Percentiles rank a stretch among this genome's conserved stretches.
phyloP scores from a whole-genome alignment of 2,797 vertebrate species.

The Eidolon dupreanum region DNA sequence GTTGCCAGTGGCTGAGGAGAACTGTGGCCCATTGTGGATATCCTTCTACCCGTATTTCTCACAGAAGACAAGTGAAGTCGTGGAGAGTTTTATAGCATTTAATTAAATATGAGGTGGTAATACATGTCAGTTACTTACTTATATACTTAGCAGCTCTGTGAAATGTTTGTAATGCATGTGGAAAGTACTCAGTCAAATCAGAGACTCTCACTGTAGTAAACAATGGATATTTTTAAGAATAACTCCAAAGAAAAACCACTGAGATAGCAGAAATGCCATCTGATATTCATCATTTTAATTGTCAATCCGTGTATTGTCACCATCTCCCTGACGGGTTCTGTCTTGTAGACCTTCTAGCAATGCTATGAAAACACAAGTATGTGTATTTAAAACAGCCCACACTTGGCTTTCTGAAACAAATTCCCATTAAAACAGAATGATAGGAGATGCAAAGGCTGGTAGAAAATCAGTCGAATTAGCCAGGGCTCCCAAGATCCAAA shows the following conservation, averaged over 20 bases:
- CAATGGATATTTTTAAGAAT: neutral
- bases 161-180: slow-evolving; percentile 61
- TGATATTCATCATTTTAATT: neutral
- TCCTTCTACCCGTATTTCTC: neutral
- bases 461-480: neutral
- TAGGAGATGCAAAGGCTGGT: neutral
- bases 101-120: slow-evolving; percentile 72
- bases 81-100: slow-evolving; percentile 38
- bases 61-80: slow-evolving; percentile 10
- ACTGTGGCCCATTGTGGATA: neutral
- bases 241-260: neutral
- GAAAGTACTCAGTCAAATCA: slow-evolving; percentile 30
- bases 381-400: neutral
- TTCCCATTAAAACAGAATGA: neutral
- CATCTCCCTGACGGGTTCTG: neutral
- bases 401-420: neutral
- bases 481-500: neutral
- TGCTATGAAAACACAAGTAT: neutral
- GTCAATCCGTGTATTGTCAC: neutral
- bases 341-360: neutral
- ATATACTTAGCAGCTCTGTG: slow-evolving; percentile 75
- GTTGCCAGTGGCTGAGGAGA: neutral
- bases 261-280: neutral
- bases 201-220: slow-evolving; percentile 64
- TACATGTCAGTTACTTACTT: slow-evolving; percentile 5